Evolutionary conservation across 1,140 invertebrate genomes (phyloP).

Genomic region (Nasonia vitripennis): DNA sequence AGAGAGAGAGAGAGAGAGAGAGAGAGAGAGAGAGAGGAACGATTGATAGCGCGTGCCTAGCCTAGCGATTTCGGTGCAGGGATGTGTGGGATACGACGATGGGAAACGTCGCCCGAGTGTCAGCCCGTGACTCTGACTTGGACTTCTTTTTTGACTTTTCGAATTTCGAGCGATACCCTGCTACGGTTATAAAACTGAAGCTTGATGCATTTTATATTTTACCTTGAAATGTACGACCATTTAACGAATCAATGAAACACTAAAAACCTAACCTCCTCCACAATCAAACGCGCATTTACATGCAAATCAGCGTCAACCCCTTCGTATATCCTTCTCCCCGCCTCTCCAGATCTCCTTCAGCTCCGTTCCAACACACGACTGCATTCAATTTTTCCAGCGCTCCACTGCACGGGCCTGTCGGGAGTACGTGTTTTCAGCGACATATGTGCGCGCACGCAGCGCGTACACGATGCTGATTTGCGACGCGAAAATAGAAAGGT

Average conservation of each 20-base stretch:
- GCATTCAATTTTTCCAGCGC: neutral
- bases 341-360: neutral
- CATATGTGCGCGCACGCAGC: neutral
- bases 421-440: conserved; percentile 23
- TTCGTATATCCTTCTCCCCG: neutral
- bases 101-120: too few species aligned
- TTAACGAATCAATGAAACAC: neutral
- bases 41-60: conserved; percentile 48
- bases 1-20: neutral
- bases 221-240: too few species aligned
- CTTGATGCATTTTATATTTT: too few species aligned
- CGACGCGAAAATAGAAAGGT: conserved; percentile 49
- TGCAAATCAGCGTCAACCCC: neutral
- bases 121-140: too few species aligned
- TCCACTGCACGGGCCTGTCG: conserved; percentile 1
- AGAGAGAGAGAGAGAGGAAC: neutral
- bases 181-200: too few species aligned
- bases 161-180: too few species aligned
- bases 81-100: too few species aligned
- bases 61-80: neutral
- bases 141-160: too few species aligned
- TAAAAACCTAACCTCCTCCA: neutral
- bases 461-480: conserved; percentile 31
- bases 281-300: neutral
- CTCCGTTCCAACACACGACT: neutral